Evolutionary conservation across 2,797 vertebrate species (phyloP), one percentile per base, ranked within the genome.

Genomic region (Carcharodon carcharias): DNA sequence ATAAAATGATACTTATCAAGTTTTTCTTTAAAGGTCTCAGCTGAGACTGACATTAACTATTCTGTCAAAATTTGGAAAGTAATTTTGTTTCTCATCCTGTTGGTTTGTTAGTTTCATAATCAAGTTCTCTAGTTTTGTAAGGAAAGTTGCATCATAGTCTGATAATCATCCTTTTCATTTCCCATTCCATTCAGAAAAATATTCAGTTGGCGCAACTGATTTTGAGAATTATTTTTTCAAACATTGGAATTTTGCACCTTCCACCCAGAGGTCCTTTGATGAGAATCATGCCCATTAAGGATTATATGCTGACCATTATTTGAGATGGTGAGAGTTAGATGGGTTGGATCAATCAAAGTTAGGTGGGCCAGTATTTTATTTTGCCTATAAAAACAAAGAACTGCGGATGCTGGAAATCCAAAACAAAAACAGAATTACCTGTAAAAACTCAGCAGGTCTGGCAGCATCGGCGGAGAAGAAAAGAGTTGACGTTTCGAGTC

Each of bases 141-240:
- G 2, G 4, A 88, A 56, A 56, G 26, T 28, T 92, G 58, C 31
- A 28, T 50, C 40, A 50, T 23, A 85, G 5, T 23, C 18, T 85
- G 77, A 77, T 77, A 11, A 21, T 50, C 21, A 23, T 89, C 85
- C 18, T 28, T 23, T 54, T 54, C 23, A 31, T 91, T 89, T 91
- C 88, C 89, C 14, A 61, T n/a, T 92, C 31, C 89, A 21, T 92
- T 92, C 89, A 35, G 56, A 56, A 87, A 56, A 12, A 89, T 61
- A 92, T 61, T 92, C 31, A 92, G 31, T 61, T 92, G 18, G 58
- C 31, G n/a, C 31, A 35, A 35, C 58, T 61, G 56, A 92, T 92
- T 89, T 92, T 92, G 89, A 63, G 58, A 92, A 35, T 61, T 58
- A 58, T 18, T 92, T 89, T 89, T 54, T 58, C 54, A 89, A 89